Conservation (phyloP, 2,888 invertebrate genomes). For the Agonopterix alstromeriana region DNA sequence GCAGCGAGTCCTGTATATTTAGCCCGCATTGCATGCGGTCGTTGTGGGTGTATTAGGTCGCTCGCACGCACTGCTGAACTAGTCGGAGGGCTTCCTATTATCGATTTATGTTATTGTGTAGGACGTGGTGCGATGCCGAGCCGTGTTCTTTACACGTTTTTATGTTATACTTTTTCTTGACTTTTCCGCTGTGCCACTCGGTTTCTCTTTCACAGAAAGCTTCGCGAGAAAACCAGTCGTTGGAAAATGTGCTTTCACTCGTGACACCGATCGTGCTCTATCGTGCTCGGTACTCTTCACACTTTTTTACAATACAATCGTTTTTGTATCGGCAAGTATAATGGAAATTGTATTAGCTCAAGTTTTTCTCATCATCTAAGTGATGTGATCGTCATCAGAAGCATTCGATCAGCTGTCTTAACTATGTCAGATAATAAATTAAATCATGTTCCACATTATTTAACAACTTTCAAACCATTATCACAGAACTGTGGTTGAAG, state of each 20-base stretch:
- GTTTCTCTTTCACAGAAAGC: constrained; percentile 60
- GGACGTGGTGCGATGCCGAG: constrained; percentile 39
- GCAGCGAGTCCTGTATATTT: constrained; percentile 66
- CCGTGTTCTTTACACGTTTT: constrained; percentile 42
- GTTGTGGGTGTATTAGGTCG: constrained; percentile 74
- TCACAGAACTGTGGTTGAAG: too few species aligned
- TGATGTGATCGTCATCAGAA: too few species aligned
- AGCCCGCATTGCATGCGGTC: constrained; percentile 70
- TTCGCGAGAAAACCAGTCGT: constrained; percentile 41
- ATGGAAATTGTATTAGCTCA: too few species aligned
- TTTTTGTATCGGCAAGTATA: neutral
- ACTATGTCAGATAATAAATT: constrained; percentile 1
- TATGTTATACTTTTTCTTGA: constrained; percentile 43
- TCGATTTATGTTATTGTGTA: constrained; percentile 69
- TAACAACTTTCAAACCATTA: too few species aligned
- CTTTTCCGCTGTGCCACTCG: constrained; percentile 36
- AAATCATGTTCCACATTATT: constrained; percentile 17
- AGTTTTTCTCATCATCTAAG: too few species aligned
- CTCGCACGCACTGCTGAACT: constrained; percentile 75
- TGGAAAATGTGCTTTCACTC: constrained; percentile 56
- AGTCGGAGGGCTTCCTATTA: constrained; percentile 75
- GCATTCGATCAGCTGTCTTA: neutral
- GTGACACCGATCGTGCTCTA: constrained; percentile 24
- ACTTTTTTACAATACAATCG: neutral
- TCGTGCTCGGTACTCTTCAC: neutral